Evolutionary conservation across 2,797 vertebrate species (phyloP), one percentile per base, ranked within the genome.

Genomic region (Prunella strophiata): DNA sequence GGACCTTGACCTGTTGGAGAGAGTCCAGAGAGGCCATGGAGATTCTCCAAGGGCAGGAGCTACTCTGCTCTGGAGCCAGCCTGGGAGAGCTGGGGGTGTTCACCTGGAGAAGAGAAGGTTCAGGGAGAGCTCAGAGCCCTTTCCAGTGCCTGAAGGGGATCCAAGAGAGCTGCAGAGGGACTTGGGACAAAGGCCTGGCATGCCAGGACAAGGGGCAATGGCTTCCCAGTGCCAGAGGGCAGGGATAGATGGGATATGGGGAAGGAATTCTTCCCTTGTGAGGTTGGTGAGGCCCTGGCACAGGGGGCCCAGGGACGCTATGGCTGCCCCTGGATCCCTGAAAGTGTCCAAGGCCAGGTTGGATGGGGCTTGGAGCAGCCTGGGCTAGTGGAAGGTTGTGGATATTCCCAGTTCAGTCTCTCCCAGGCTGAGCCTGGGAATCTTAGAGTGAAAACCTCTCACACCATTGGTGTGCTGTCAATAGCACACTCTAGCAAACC

Each of bases 1-100:
- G 23, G 36, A 76, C 6, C 6, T 57, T 0, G 3, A 62, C 6
- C 20, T 62, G 27, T 1, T 76, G 50, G 27, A 62, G 16, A 0
- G 1, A 50, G 27, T 57, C 63, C 50, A 50, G 55, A 55, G 25
- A 52, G 22, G 4, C 32, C 42, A n/a, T 0, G 0, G 55, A 50
- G 57, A 4, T 62, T 32, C 50, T 43, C 16, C 13, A 2, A 23
- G 36, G 27, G 16, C 36, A 62, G 36, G 22, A 59, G 14, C 4
- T 14, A 26, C 30, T 54, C 47, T 50, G 51, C 59, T 50, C 50
- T 59, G 45, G 29, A 75, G 32, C 43, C 42, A 61, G 55, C 10
- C 70, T 68, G 77, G 18, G 77, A 48, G 40, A 74, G 54, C 4
- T 74, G 47, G 12, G 15, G 10, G 4, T 45, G 17, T 0, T 51